Base-by-base conservation (phyloP, 1,140 invertebrate species). In the Bombus sibiricus region DNA sequence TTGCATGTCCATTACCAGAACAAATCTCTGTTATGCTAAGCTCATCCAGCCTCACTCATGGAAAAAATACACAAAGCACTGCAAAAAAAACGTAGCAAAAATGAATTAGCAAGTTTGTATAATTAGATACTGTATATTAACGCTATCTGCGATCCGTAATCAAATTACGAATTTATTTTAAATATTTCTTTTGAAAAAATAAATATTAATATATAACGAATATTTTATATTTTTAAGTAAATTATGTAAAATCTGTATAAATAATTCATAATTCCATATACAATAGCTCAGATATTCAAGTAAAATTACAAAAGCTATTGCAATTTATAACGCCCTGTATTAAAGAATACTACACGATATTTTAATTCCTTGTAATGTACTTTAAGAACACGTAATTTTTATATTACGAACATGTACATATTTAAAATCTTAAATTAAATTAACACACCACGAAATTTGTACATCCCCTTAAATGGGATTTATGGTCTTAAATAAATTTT, bases 21-120 rank as follows among this genome's bases (percentile, higher is more conserved):
- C 98, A 99, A 95, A 96, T 99, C 22, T 98, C 97, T n/a, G 96
- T 98, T n/a, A 96, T 98, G 86, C 95, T 98, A 59, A 98, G 98
- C 39, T 98, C 97, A 25, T 96, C 97, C 3, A 97, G 96, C 86
- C 95, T 97, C 4, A 86, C 83, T 12, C 92, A 93, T 41, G 90
- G 88, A 90, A 86, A 96, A 47, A 74, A 47, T 32, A n/a, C 73
- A 71, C 92, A 25, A 92, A 91, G 74, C 90, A 15, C 22, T 57
- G 87, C 5, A 87, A 93, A 18, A 18, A 86, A 74, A 59, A 59
- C 80, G 32, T 85, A 86, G 66, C 68, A 47, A 71, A 81, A 62
- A 39, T 69, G 47, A 69, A 69, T n/a, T 43, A 59, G 43, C 25
- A 62, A 64, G 28, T n/a, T 43, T 84, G 39, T 72, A 22, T 73